A percentile compares a stretch with the other conserved stretches of the same genome.
phyloP scores from a whole-genome alignment of 2,888 invertebrate genomes.

The Tinea trinotella region DNA sequence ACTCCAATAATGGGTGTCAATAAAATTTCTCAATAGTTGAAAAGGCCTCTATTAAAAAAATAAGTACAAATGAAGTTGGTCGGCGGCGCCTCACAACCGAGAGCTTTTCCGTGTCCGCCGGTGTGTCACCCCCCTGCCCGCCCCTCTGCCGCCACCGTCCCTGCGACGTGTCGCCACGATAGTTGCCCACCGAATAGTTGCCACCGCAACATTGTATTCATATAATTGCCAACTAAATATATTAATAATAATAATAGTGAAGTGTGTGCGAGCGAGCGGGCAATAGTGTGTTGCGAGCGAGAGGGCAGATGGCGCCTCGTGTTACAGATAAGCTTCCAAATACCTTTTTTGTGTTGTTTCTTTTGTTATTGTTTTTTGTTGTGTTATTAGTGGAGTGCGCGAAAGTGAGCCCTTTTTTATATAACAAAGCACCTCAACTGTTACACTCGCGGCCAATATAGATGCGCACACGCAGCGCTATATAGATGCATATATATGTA shows the following conservation, averaged over 20 bases:
- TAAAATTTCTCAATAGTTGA: conserved; percentile 12
- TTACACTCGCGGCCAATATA: too few relatives aligned
- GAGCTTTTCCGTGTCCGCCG: conserved; percentile 65
- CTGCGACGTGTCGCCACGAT: conserved; percentile 17
- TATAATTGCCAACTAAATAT: too few relatives aligned
- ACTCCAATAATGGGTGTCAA: background rate
- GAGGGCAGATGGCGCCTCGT: conserved; percentile 7
- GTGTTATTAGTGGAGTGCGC: background rate
- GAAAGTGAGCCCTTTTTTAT: conserved; percentile 6
- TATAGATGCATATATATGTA: too few relatives aligned
- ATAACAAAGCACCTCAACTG: too few relatives aligned
- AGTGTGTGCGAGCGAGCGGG: conserved; percentile 19
- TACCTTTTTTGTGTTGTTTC: background rate
- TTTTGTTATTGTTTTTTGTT: background rate
- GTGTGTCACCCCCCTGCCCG: conserved; percentile 24
- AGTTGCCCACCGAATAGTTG: too few relatives aligned
- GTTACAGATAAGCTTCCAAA: conserved; percentile 15
- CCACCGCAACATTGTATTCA: too few relatives aligned
- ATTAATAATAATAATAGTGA: too few relatives aligned
- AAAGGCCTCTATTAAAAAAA: conserved; percentile 20
- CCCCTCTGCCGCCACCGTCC: conserved; percentile 24
- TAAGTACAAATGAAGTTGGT: conserved; percentile 23
- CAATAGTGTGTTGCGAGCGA: conserved; percentile 27
- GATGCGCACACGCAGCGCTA: too few relatives aligned
- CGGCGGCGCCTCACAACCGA: conserved; percentile 48